These are phyloP conservation scores for Panulirus ornatus DNA, from an alignment of 1,140 invertebrate genomes.

Conservation along the genomic window DNA sequence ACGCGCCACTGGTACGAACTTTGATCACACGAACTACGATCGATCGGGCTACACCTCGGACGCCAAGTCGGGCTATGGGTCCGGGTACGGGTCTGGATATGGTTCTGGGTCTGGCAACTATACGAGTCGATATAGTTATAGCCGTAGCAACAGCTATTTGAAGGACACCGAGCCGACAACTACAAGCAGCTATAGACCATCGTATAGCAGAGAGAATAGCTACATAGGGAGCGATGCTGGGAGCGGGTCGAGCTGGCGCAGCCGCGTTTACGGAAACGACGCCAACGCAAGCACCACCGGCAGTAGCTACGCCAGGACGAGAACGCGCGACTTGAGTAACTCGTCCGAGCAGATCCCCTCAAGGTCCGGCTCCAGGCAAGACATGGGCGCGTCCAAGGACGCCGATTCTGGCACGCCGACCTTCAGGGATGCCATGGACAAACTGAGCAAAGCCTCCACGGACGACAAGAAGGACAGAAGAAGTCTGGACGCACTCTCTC, in stretches of 20 bases:
- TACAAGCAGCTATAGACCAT: conserved; percentile 48
- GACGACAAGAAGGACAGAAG: conserved; percentile 43
- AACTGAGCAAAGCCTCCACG: conserved; percentile 49
- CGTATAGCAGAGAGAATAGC: conserved; percentile 73
- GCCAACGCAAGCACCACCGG: conserved; percentile 22
- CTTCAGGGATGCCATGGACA: conserved; percentile 61
- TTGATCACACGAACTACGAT: conserved; percentile 45
- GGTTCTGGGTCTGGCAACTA: conserved; percentile 63
- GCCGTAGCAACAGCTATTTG: conserved; percentile 72
- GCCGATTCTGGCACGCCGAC: not conserved
- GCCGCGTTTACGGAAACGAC: conserved; percentile 59
- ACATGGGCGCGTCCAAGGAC: not conserved
- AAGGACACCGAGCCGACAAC: conserved; percentile 57
- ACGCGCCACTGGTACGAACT: conserved; percentile 37
- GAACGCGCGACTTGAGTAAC: not conserved
- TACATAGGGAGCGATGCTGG: conserved; percentile 67
- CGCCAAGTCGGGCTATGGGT: conserved; percentile 73
- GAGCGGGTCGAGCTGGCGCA: conserved; percentile 57
- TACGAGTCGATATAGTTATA: conserved; percentile 66
- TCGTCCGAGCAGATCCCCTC: not conserved
- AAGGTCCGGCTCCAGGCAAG: not conserved
- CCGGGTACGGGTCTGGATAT: conserved; percentile 73
- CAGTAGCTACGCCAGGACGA: too few species aligned
- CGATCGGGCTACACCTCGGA: conserved; percentile 72
- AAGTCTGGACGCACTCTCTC: conserved; percentile 47